Evolutionary conservation across 2,888 invertebrate genomes (phyloP), one percentile per base, ranked within the genome.

Genomic region (Schrankia costaestrigalis): DNA sequence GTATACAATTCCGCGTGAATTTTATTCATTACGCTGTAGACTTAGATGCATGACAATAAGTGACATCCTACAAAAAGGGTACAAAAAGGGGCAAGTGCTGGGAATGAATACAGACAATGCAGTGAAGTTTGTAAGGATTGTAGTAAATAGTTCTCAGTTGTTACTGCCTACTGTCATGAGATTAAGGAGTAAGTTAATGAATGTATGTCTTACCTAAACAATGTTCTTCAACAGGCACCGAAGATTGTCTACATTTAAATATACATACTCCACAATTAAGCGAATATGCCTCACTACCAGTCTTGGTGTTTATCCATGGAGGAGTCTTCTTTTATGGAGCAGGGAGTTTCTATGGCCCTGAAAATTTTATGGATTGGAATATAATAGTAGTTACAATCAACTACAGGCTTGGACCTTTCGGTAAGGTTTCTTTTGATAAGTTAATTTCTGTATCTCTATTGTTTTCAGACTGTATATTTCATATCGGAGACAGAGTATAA

Each of bases 341-440:
- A 1, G 89, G 89, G 0, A 70, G 74, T 4, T 35, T 65, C 1
- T 91, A 90, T 62, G 90, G 90, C 1, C 89, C 92, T 0, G 71
- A 83, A 6, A 83, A 88, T 43, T 49, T 94, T 0, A 90, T 94
- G 90, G 90, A 91, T 30, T 73, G 81, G 25, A 89, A 93, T 46
- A 78, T 93, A 1, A 90, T 94, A 1, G 80, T 91, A 0, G 93
- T 93, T 0, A 11, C 24, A 24, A 3, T 24, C 3, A 24, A 93
- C 91, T 94, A 94, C 59, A 83, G 94, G 26, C 56, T 94, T n/a
- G 94, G 94, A 24, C 91, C 92, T 0, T 61, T 94, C 36, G 94
- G 92, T 91, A 67, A 71, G 72, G 12, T n/a, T 24, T 21, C 9
- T 21, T n/a, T n/a, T n/a, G n/a, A n/a, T n/a, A n/a, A n/a, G n/a